phyloP scores from a whole-genome alignment of 1,140 invertebrate species.

The Stegodyphus mimosarum region DNA sequence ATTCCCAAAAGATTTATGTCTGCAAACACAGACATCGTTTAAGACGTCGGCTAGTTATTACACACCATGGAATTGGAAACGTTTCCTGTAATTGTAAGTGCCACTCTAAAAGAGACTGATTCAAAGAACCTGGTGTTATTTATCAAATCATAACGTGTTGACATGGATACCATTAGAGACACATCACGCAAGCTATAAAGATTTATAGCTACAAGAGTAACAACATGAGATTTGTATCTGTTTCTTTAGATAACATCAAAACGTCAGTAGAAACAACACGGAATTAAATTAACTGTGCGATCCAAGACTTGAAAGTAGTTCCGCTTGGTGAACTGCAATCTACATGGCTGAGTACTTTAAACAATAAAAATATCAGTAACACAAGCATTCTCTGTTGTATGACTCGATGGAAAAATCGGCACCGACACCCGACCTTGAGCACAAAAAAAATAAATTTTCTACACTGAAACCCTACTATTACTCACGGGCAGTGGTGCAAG shows the following conservation, averaged over 20 bases:
- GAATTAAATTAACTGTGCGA: slow-evolving; percentile 35
- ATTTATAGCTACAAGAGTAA: background rate
- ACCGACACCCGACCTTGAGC: slow-evolving; percentile 34
- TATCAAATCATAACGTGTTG: too few relatives aligned
- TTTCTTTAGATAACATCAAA: slow-evolving; percentile 30
- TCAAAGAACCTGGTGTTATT: too few relatives aligned
- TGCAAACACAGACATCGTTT: too few relatives aligned
- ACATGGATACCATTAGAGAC: too few relatives aligned
- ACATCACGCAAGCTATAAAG: too few relatives aligned
- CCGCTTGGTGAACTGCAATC: slow-evolving; percentile 8
- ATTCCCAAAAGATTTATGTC: too few relatives aligned
- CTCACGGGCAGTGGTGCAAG: slow-evolving; percentile 43
- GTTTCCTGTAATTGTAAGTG: too few relatives aligned
- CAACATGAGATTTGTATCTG: slow-evolving; percentile 5
- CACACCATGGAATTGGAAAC: too few relatives aligned
- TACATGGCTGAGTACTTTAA: slow-evolving; percentile 23
- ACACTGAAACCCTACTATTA: slow-evolving; percentile 29
- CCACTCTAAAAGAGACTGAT: too few relatives aligned
- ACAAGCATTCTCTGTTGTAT: slow-evolving; percentile 21
- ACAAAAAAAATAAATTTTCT: background rate
- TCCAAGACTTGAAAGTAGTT: slow-evolving; percentile 3
- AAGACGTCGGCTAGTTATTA: too few relatives aligned
- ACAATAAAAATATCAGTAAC: slow-evolving; percentile 39
- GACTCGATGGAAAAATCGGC: background rate
- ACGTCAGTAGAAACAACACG: slow-evolving; percentile 3